Evolutionary conservation across 1,140 invertebrate species (phyloP).

Genomic region (Aphis gossypii): DNA sequence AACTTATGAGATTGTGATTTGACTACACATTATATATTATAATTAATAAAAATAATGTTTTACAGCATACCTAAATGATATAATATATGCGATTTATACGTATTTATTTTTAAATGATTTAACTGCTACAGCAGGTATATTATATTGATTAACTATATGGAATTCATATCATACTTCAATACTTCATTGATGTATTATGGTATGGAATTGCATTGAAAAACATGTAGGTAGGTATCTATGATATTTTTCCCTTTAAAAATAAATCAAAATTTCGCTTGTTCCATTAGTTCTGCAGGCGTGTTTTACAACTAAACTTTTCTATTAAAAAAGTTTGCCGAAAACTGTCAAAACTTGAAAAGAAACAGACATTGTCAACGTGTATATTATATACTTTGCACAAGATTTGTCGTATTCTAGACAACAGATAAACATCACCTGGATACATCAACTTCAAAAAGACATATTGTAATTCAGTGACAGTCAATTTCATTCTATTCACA

Average conservation of each 20-base stretch:
- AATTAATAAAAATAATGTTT: background rate
- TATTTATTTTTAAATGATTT: background rate
- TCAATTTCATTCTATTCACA: constrained; percentile 11
- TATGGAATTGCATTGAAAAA: background rate
- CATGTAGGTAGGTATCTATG: background rate
- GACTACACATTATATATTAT: background rate
- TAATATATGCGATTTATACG: background rate
- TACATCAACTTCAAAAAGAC: constrained; percentile 4
- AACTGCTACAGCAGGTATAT: background rate
- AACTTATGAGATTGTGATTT: background rate
- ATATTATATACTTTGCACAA: background rate
- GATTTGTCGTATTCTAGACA: background rate
- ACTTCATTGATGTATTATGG: too few relatives aligned
- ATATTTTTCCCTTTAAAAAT: background rate
- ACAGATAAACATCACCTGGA: constrained; percentile 21
- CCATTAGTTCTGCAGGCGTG: background rate
- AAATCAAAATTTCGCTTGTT: constrained; percentile 2
- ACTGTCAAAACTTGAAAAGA: constrained; percentile 13
- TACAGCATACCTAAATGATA: background rate
- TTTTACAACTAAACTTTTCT: constrained; percentile 16
- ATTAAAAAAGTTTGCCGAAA: constrained; percentile 28
- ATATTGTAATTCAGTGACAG: constrained; percentile 23
- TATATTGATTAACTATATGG: background rate
- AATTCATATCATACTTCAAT: too few relatives aligned
- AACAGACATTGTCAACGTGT: background rate